Evolutionary conservation across 2,888 invertebrate genomes (phyloP), one percentile per base, ranked within the genome.

Genomic region (Ramazzottius varieornatus): DNA sequence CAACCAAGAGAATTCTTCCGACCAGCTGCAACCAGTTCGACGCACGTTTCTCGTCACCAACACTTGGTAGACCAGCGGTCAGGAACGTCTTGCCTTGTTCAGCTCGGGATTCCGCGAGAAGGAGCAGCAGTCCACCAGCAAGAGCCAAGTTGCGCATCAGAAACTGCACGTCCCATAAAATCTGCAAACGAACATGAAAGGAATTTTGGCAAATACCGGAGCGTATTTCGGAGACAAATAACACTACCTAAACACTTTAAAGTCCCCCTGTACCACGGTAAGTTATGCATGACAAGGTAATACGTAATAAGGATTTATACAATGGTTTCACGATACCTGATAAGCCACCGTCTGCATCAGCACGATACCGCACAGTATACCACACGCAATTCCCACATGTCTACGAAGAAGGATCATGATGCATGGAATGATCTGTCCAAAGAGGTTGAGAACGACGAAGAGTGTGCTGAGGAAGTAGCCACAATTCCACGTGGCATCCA

Each of bases 131-230:
- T n/a, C 96, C 96, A 67, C 98, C 98, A 71, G 93, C 89, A 66
- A 99, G 82, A 16, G 98, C 94, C 71, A 98, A 78, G 79, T 98
- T 98, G 68, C 98, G 79, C 71, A 63, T 71, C 68, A 98, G 80
- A 79, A 98, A 98, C 76, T 93, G 93, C 74, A 93, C 76, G 76
- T 99, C 96, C 94, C 96, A 98, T 67, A 99, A 79, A 78, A 99
- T 96, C 76, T 92, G n/a, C n/a, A n/a, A n/a, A n/a, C n/a, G n/a
- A n/a, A n/a, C n/a, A 78, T 72, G 80, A 80, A 46, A 78, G 78
- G 66, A 80, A 68, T 1, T 79, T 79, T n/a, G n/a, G n/a, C n/a
- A n/a, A n/a, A n/a, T n/a, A n/a, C n/a, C n/a, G n/a, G n/a, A n/a
- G n/a, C n/a, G n/a, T n/a, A n/a, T n/a, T n/a, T n/a, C n/a, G n/a